These are phyloP conservation scores for Drosophila jambulina DNA, from an alignment of 1,140 invertebrate species.

Conservation along the genomic window DNA sequence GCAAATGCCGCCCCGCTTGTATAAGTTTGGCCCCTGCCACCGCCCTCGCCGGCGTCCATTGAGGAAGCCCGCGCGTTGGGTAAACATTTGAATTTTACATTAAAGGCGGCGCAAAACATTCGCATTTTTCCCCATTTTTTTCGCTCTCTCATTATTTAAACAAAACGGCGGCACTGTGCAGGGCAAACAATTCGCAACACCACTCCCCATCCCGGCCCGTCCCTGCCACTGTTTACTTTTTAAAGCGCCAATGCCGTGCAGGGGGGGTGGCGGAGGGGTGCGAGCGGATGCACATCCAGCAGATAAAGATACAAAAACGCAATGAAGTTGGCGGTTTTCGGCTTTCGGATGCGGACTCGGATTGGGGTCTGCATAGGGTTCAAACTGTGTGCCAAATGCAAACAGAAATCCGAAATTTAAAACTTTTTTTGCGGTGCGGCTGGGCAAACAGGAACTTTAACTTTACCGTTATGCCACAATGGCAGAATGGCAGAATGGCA, in stretches of 20 bases:
- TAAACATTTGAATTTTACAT: slow-evolving; percentile 84
- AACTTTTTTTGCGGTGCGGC: slow-evolving; percentile 60
- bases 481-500: slow-evolving; percentile 16
- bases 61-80: slow-evolving; percentile 72
- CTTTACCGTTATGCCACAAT: slow-evolving; percentile 56
- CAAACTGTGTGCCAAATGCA: slow-evolving; percentile 77
- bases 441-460: slow-evolving; percentile 64
- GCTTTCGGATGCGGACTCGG: slow-evolving; percentile 17
- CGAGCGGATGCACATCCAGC: slow-evolving; percentile 34
- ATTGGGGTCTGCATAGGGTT: slow-evolving; percentile 59
- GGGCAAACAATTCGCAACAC: slow-evolving; percentile 65
- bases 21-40: slow-evolving; percentile 50
- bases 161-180: slow-evolving; percentile 79
- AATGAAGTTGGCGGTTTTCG: slow-evolving; percentile 66
- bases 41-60: slow-evolving; percentile 16
- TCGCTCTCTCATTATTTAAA: slow-evolving; percentile 70
- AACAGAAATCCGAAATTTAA: slow-evolving; percentile 77
- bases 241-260: slow-evolving; percentile 75
- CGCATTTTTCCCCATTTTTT: slow-evolving; percentile 64
- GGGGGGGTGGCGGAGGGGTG: background rate
- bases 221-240: slow-evolving; percentile 64
- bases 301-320: slow-evolving; percentile 77
- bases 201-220: slow-evolving; percentile 8
- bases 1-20: slow-evolving; percentile 73
- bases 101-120: slow-evolving; percentile 76